These are phyloP conservation scores for Synergus itoensis DNA, from an alignment of 2,888 invertebrate species.

Conservation along the genomic window DNA sequence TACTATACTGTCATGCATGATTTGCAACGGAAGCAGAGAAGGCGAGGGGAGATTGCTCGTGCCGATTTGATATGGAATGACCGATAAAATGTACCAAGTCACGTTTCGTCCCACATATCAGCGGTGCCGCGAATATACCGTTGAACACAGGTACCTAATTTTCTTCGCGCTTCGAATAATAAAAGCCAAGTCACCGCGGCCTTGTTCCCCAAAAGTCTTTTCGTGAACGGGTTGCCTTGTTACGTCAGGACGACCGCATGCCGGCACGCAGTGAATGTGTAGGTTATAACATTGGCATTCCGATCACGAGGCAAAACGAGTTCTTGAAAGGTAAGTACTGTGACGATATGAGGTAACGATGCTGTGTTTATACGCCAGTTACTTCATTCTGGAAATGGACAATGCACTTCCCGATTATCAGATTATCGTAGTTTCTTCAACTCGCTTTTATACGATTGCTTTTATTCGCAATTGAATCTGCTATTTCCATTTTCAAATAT, in stretches of 20 bases:
- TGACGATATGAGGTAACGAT: conserved; percentile 46
- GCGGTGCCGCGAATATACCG: conserved; percentile 57
- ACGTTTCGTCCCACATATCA: conserved; percentile 71
- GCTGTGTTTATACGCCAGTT: conserved; percentile 30
- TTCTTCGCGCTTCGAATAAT: conserved; percentile 64
- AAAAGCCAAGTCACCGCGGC: conserved; percentile 57
- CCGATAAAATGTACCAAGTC: conserved; percentile 59
- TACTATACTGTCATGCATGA: conserved; percentile 38
- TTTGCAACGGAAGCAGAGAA: conserved; percentile 25
- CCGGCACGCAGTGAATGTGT: conserved; percentile 45
- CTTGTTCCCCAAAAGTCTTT: conserved; percentile 60
- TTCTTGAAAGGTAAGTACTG: conserved; percentile 50
- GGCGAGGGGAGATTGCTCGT: conserved; percentile 47
- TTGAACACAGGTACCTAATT: conserved; percentile 62
- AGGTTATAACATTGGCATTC: conserved; percentile 48
- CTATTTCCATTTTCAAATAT: conserved; percentile 5
- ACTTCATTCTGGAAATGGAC: conserved; percentile 35
- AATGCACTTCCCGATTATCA: conserved; percentile 28
- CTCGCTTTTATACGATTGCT: conserved; percentile 18
- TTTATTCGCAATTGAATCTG: conserved; percentile 20
- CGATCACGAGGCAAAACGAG: conserved; percentile 53
- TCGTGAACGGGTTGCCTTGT: conserved; percentile 50
- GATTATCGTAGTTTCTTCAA: conserved; percentile 32
- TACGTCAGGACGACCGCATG: conserved; percentile 54
- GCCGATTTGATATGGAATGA: conserved; percentile 56